Evolutionary conservation across 2,113 vertebrate species (phyloP).

Genomic region (Microtus ochrogaster): DNA sequence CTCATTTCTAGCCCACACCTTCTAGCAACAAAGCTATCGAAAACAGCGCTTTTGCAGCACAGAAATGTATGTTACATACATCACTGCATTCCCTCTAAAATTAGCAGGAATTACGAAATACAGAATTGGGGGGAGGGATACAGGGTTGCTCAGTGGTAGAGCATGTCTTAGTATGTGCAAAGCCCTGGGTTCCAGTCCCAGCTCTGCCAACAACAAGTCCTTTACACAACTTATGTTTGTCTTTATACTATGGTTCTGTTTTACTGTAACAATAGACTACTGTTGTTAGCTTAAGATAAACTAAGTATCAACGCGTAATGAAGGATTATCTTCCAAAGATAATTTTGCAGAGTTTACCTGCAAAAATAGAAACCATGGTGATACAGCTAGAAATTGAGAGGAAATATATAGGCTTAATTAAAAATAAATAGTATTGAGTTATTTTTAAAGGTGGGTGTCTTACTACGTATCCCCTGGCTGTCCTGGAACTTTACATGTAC

Average conservation of each 20-base stretch:
- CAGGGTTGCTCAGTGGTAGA: neutral
- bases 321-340: neutral
- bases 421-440: neutral
- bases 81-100: neutral
- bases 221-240: neutral
- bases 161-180: neutral
- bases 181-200: neutral
- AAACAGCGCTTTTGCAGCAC: neutral
- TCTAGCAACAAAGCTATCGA: neutral
- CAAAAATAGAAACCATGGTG: neutral
- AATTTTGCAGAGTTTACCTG: constrained; percentile 5
- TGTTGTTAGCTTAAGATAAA: neutral
- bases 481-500: neutral
- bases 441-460: neutral
- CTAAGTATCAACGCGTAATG: neutral
- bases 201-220: neutral
- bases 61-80: neutral
- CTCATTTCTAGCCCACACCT: constrained; percentile 2
- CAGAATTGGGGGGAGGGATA: no score
- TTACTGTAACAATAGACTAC: neutral
- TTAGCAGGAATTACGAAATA: neutral
- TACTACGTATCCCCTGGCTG: neutral
- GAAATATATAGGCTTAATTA: neutral
- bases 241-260: constrained; percentile 17
- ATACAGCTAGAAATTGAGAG: constrained; percentile 33